phyloP scores from a whole-genome alignment of 2,888 invertebrate genomes.

The Eurytoma adleriae region DNA sequence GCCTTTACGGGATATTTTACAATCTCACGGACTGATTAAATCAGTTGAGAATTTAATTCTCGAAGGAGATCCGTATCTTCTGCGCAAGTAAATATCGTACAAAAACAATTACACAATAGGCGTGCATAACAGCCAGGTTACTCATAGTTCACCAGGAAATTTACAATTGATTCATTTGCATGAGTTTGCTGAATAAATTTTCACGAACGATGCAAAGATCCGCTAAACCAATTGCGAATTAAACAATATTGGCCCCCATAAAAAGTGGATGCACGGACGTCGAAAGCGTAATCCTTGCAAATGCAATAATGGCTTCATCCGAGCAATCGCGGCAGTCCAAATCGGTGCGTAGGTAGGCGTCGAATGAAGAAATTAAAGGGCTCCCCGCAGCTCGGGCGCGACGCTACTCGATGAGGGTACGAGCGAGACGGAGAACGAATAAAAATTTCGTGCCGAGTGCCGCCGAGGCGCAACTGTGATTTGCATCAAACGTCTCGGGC shows the following conservation, averaged over 20 bases:
- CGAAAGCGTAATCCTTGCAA: neutral
- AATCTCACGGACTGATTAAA: neutral
- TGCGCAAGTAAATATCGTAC: too few species aligned
- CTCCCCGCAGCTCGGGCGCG: neutral
- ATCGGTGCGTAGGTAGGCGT: slow-evolving; percentile 19
- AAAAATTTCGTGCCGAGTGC: neutral
- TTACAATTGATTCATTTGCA: neutral
- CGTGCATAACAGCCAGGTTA: too few species aligned
- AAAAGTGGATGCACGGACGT: neutral
- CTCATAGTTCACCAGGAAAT: slow-evolving; percentile 3
- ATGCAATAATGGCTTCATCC: slow-evolving; percentile 29
- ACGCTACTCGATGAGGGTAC: slow-evolving; percentile 36
- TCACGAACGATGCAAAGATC: too few species aligned
- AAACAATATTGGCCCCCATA: neutral
- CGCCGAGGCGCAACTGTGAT: slow-evolving; percentile 29
- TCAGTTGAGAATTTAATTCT: neutral
- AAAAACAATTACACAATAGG: too few species aligned
- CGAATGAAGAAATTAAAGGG: slow-evolving; percentile 49
- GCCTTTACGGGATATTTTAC: slow-evolving; percentile 6
- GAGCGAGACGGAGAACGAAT: slow-evolving; percentile 21
- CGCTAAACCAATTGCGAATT: neutral
- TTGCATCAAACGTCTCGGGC: slow-evolving; percentile 41
- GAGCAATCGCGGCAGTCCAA: neutral
- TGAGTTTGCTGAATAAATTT: too few species aligned
- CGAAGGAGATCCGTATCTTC: too few species aligned